Conservation (phyloP, 2,113 vertebrate genomes). For the Felis catus region DNA sequence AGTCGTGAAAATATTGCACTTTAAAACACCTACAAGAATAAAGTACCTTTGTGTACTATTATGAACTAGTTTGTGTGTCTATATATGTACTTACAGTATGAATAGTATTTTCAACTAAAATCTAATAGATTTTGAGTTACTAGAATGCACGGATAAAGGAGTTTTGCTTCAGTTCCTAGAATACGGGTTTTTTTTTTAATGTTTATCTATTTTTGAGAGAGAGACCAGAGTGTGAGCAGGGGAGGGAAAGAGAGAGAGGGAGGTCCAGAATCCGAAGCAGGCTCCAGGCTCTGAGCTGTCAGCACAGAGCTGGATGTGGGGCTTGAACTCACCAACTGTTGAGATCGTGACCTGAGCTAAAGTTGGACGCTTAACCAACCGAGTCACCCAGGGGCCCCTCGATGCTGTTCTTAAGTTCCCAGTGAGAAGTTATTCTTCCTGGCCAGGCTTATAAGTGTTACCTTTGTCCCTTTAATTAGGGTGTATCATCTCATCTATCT, state of each 20-base stretch:
- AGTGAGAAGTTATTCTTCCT: not conserved
- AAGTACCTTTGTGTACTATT: not conserved
- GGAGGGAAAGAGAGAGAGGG: too few species aligned
- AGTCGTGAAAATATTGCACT: not conserved
- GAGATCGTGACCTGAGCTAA: too few species aligned
- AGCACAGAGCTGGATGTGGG: too few species aligned
- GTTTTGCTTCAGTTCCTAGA: not conserved
- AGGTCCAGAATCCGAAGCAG: too few species aligned
- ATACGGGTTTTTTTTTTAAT: too few species aligned
- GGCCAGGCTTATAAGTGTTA: not conserved
- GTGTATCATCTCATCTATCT: not conserved
- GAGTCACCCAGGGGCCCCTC: too few species aligned
- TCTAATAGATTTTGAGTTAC: not conserved
- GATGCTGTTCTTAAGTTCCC: not conserved
- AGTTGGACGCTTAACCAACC: too few species aligned
- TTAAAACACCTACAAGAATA: not conserved
- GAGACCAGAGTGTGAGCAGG: too few species aligned
- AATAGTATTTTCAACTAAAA: not conserved
- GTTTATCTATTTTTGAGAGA: too few species aligned
- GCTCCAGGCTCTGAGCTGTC: too few species aligned
- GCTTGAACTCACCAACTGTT: too few species aligned
- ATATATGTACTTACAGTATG: not conserved
- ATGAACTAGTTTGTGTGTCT: not conserved
- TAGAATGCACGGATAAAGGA: not conserved
- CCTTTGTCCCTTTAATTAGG: not conserved